Base-by-base conservation (phyloP, 2,797 vertebrate species). In the Chromobotia macracanthus region DNA sequence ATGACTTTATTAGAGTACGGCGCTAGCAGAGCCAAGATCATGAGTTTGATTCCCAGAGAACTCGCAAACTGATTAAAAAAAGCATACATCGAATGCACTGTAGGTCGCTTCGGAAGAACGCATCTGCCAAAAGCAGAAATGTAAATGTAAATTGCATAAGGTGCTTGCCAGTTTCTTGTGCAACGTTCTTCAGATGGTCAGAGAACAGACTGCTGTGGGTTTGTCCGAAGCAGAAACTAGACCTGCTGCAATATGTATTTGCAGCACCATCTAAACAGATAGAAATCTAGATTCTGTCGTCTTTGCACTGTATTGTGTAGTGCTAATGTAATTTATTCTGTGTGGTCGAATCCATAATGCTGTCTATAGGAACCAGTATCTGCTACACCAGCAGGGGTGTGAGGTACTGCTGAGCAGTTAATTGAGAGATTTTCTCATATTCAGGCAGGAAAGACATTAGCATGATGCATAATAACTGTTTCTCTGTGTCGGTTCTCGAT, bases 361-460 rank as follows among this genome's bases (percentile, higher is more conserved):
- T 79, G 48, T 60, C 69, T 79, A 71, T 78, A 78, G 46, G 21
- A 78, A 19, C 7, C 15, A 9, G 69, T 72, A 72, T 79, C 69
- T 72, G 60, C 35, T 56, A 7, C 35, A 72, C 21, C 77, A 79
- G 77, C 77, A 72, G 77, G 77, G 61, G 77, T 64, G 68, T 46
- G 60, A 66, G 60, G 13, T 28, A 64, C 77, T 79, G 77, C 77
- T 72, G 50, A 79, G 77, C 77, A 58, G 77, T 58, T 79, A 72
- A 79, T 79, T 79, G 77, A 72, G 77, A 79, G 77, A 72, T 72
- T 79, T 79, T 72, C 77, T 79, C 60, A 72, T 72, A 44, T 72
- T 79, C 69, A 65, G 61, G 46, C 23, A 60, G 72, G 31, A 48
- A 78, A 16, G 70, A 75, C 75, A 79, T 82, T 75, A 82, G 46